Conservation (phyloP, 2,113 vertebrate species). For the Grallaria varia region DNA sequence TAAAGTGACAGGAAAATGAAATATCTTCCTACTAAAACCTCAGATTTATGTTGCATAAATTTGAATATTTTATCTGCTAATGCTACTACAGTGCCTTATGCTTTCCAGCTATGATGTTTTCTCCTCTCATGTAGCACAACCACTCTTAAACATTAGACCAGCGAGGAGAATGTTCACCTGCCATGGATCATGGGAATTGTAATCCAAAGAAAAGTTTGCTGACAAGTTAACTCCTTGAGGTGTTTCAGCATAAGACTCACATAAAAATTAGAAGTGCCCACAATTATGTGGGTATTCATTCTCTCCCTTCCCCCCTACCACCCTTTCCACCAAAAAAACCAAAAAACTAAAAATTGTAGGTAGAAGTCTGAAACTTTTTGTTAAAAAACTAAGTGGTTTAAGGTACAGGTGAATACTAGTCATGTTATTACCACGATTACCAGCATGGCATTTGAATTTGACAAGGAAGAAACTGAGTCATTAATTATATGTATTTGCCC, state of each 20-base stretch:
- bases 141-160: background rate
- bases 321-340: background rate
- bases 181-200: background rate
- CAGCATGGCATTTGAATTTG: background rate
- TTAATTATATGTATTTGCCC: background rate
- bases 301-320: too few species aligned
- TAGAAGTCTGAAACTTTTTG: background rate
- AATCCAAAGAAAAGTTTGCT: background rate
- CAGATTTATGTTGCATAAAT: constrained; percentile 17
- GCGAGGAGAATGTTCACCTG: background rate
- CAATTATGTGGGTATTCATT: background rate
- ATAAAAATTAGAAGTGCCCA: background rate
- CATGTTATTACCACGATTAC: background rate
- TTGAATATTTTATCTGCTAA: constrained; percentile 37
- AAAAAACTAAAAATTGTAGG: background rate
- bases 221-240: background rate
- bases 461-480: background rate
- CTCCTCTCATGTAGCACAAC: background rate
- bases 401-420: background rate
- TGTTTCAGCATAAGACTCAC: background rate
- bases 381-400: background rate
- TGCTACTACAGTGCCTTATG: background rate
- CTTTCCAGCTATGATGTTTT: background rate
- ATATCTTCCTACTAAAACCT: background rate
- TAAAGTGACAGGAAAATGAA: background rate